Base-by-base conservation (phyloP, 1,140 invertebrate genomes). In the Parasteatoda tepidariorum region DNA sequence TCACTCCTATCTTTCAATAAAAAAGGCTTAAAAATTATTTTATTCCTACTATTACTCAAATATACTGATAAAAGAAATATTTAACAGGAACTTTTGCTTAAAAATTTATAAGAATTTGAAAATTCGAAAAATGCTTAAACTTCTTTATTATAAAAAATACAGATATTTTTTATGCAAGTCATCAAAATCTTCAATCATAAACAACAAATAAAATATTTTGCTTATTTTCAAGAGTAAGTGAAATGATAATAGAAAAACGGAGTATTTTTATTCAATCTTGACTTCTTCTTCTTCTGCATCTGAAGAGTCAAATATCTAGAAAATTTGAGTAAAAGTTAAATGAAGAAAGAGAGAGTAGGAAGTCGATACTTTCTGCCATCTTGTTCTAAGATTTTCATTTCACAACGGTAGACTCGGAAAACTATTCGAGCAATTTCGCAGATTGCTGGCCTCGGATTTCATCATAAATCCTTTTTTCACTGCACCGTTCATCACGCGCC, bases 381-480 rank as follows among this genome's bases (percentile, higher is more conserved):
- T 34, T 68, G 66, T 68, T 34, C 24, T 26, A 33, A 48, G 66
- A n/a, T 24, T 68, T 68, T 48, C 38, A 68, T 68, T 68, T 68
- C 66, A 13, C 24, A 2, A 24, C 22, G 48, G 15, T 24, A 38
- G 22, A 74, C n/a, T 38, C n/a, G n/a, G n/a, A 26, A 48, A 38
- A 61, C 55, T 38, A 74, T 61, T 74, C 57, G 18, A 61, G 55
- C 57, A 74, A 74, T 74, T 74, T 74, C 33, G 55, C n/a, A 61
- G 71, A 74, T 74, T 74, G 54, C 71, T 71, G 55, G n/a, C 57
- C 24, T 74, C 54, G 31, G 33, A 61, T 74, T 74, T 74, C 71
- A 22, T 34, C 71, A 74, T 74, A 74, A 74, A 74, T 74, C 71
- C 28, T 34, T 61, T n/a, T 38, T 55, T 18, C 71, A 61, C 11